Percentiles rank a stretch among this genome's conserved stretches.
These are phyloP conservation scores for Venusia cambrica DNA, from an alignment of 2,888 invertebrate species.

Conservation along the genomic window DNA sequence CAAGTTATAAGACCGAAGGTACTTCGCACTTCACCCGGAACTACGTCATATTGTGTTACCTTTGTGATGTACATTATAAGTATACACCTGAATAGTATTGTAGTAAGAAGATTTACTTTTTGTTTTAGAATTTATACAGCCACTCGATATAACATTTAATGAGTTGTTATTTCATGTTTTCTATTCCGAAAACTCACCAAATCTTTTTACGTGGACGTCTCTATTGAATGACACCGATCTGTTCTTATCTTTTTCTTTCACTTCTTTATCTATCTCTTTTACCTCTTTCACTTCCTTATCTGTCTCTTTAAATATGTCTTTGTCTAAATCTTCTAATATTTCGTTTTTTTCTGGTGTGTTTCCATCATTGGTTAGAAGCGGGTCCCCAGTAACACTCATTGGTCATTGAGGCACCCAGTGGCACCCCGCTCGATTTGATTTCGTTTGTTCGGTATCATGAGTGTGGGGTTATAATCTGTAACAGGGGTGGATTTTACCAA, in stretches of 20 bases:
- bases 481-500: too few species aligned
- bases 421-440: conserved; percentile 57
- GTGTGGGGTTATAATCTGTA: conserved; percentile 67
- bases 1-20: too few species aligned
- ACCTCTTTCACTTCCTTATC: conserved; percentile 17
- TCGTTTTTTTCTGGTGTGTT: conserved; percentile 7
- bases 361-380: conserved; percentile 59
- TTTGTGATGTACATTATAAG: too few species aligned
- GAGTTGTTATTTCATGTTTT: conserved; percentile 11
- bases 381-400: conserved; percentile 71
- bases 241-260: conserved; percentile 69
- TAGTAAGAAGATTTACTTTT: too few species aligned
- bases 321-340: conserved; percentile 10
- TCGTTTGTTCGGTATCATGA: conserved; percentile 60
- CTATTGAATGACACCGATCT: conserved; percentile 93
- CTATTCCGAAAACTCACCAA: conserved; percentile 83
- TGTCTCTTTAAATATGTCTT: conserved; percentile 36
- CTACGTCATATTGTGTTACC: too few species aligned
- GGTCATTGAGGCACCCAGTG: conserved; percentile 64
- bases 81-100: too few species aligned
- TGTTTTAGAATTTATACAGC: conserved; percentile 2
- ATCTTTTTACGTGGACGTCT: conserved; percentile 94
- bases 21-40: too few species aligned
- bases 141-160: conserved; percentile 8
- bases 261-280: conserved; percentile 52